phyloP scores from a whole-genome alignment of 1,140 invertebrate species.

The Vanessa tameamea region DNA sequence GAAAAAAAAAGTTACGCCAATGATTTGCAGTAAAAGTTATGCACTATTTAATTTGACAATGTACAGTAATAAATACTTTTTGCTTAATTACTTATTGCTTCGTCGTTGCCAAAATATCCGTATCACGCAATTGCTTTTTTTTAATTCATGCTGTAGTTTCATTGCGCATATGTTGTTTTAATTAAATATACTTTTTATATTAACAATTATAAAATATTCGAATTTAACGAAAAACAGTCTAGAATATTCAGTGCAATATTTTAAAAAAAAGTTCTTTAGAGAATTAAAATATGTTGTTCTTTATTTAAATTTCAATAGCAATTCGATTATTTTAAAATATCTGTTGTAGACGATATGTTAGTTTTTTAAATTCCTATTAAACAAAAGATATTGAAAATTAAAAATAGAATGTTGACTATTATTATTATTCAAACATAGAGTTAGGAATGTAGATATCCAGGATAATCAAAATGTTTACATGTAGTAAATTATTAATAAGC shows the following conservation, averaged over 20 bases:
- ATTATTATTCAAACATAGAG: background rate
- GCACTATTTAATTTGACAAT: constrained; percentile 27
- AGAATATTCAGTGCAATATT: too few species aligned
- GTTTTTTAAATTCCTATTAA: too few species aligned
- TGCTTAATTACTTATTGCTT: constrained; percentile 11
- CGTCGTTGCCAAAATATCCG: constrained; percentile 6
- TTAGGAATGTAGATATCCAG: background rate
- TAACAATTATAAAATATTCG: too few species aligned
- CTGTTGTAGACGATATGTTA: background rate
- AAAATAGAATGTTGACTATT: too few species aligned
- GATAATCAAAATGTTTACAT: background rate
- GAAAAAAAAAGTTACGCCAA: background rate
- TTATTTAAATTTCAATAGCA: background rate
- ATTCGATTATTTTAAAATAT: background rate
- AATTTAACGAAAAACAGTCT: too few species aligned
- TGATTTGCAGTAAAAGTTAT: constrained; percentile 24
- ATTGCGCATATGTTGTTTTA: too few species aligned
- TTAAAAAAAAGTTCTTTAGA: too few species aligned
- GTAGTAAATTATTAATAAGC: constrained; percentile 5
- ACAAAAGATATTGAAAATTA: too few species aligned
- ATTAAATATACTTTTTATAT: too few species aligned
- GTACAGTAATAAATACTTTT: constrained; percentile 5
- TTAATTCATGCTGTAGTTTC: background rate
- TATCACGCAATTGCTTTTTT: background rate
- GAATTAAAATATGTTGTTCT: background rate